These are phyloP conservation scores for Microctenopoma steveboyesi DNA, from an alignment of 2,797 vertebrate species.

Conservation along the genomic window DNA sequence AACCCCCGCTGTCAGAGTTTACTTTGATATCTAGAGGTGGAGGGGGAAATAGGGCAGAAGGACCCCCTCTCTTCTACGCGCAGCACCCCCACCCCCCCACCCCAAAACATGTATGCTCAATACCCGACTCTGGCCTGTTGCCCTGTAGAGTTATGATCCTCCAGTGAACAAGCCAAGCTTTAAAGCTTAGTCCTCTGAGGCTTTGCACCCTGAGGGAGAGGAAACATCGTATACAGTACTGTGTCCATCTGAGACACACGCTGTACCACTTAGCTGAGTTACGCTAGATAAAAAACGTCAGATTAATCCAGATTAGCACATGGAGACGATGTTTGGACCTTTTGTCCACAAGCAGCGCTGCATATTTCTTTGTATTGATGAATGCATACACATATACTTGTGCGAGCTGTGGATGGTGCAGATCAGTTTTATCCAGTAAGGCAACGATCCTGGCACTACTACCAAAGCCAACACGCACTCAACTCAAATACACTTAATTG, in stretches of 20 bases:
- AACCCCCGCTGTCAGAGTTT: constrained; percentile 72
- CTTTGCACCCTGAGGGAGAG: constrained; percentile 45
- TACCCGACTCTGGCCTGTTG: constrained; percentile 52
- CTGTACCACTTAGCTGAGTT: constrained; percentile 56
- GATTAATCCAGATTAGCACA: background rate
- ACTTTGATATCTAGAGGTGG: constrained; percentile 81
- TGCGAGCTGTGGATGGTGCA: constrained; percentile 13
- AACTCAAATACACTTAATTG: constrained; percentile 59
- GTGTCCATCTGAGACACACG: constrained; percentile 40
- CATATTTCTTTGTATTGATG: background rate
- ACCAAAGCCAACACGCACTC: constrained; percentile 49
- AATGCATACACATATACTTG: background rate
- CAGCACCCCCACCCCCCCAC: constrained; percentile 3
- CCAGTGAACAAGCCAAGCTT: constrained; percentile 46
- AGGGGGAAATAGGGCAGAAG: constrained; percentile 69
- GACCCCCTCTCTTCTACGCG: constrained; percentile 26
- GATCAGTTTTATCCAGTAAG: constrained; percentile 25
- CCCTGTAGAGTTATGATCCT: constrained; percentile 60
- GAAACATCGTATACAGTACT: constrained; percentile 57
- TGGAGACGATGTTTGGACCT: background rate
- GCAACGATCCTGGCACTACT: background rate
- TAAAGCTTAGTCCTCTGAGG: constrained; percentile 61
- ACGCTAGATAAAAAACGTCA: constrained; percentile 18
- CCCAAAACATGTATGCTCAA: constrained; percentile 36
- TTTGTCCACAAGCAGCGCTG: constrained; percentile 13